phyloP scores from a whole-genome alignment of 2,888 invertebrate species.

The Sesia apiformis region DNA sequence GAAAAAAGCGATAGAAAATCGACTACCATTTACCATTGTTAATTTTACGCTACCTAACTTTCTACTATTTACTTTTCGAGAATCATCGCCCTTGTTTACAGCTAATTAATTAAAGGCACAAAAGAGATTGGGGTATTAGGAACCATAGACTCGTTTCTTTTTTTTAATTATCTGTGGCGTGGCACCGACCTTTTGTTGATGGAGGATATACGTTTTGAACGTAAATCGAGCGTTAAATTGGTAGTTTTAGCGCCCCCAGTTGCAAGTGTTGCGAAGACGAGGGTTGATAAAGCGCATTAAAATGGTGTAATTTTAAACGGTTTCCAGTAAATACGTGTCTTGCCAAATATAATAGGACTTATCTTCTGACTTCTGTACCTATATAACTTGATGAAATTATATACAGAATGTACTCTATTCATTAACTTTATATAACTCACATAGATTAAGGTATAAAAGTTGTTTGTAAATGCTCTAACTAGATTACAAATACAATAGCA shows the following conservation, averaged over 20 bases:
- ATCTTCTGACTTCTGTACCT: no score
- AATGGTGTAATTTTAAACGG: no score
- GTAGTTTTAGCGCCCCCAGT: conserved; percentile 36
- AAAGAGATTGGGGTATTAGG: conserved; percentile 36
- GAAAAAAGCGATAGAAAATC: conserved; percentile 40
- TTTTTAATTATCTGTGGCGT: conserved; percentile 54
- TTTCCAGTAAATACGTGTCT: no score
- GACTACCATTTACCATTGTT: conserved; percentile 54
- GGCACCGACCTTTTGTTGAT: conserved; percentile 43
- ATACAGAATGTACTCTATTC: no score
- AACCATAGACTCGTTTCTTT: conserved; percentile 32
- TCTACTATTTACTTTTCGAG: conserved; percentile 69
- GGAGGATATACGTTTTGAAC: conserved; percentile 48
- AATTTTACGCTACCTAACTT: conserved; percentile 51
- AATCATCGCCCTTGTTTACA: conserved; percentile 70
- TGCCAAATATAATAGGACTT: no score
- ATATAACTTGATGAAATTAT: no score
- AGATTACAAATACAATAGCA: no score
- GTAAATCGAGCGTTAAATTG: conserved; percentile 72
- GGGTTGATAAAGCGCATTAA: background rate
- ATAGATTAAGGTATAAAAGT: no score
- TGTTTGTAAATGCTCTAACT: no score
- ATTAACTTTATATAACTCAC: no score
- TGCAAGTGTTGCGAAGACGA: background rate
- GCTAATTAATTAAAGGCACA: conserved; percentile 69